A percentile compares a stretch with the other conserved stretches of the same genome.
These are phyloP conservation scores for Lucifuga dentata DNA, from an alignment of 2,113 vertebrate species.

Conservation along the genomic window DNA sequence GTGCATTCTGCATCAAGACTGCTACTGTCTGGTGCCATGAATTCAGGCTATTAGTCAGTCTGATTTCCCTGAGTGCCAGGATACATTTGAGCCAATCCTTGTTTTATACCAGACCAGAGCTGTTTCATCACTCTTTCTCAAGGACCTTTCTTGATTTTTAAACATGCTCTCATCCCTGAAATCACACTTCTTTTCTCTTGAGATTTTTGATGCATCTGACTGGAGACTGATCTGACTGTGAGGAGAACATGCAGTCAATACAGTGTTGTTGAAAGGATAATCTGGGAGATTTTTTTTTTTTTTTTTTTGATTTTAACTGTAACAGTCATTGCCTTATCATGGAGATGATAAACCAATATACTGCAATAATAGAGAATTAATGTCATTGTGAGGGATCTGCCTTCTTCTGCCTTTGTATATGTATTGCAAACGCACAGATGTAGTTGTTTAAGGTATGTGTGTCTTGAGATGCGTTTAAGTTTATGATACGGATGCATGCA, in stretches of 20 bases:
- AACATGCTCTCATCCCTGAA: constrained; percentile 1
- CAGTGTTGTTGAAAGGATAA: not conserved
- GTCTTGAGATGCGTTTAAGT: no score
- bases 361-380: not conserved
- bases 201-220: not conserved
- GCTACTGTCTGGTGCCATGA: constrained; percentile 30
- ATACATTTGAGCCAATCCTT: constrained; percentile 26
- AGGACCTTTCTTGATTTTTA: constrained; percentile 9
- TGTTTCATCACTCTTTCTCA: constrained; percentile 1
- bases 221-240: not conserved
- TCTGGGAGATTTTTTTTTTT: not conserved
- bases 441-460: no score
- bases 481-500: no score
- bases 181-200: not conserved
- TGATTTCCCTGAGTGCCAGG: constrained; percentile 33
- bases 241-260: not conserved
- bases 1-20: constrained; percentile 20
- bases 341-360: no score
- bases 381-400: not conserved
- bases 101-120: constrained; percentile 16
- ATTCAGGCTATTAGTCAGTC: constrained; percentile 25
- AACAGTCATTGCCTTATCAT: not conserved
- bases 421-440: not conserved
- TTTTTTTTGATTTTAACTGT: not conserved
- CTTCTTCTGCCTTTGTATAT: not conserved